Conservation (phyloP, 64 coral and sea anemone species). For the Montipora foliosa region DNA sequence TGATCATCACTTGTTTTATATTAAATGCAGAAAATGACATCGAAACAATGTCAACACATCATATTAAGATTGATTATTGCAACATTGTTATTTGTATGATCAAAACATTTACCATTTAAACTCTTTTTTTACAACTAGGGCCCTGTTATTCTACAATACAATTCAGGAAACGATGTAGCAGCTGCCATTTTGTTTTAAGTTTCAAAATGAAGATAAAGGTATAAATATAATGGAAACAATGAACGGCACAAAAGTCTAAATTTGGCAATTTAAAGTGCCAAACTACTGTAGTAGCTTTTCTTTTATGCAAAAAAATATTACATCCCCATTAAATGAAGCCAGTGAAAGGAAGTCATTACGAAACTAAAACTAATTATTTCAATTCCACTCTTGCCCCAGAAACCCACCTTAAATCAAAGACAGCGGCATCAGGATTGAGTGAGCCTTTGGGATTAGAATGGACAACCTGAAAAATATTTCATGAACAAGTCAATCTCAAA, state of each 20-base stretch:
- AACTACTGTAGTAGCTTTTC: not conserved
- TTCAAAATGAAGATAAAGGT: too few relatives aligned
- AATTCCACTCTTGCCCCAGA: not conserved
- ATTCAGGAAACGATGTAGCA: too few relatives aligned
- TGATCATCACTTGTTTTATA: too few relatives aligned
- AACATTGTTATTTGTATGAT: too few relatives aligned
- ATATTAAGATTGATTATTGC: too few relatives aligned
- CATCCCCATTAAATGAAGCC: not conserved
- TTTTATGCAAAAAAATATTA: not conserved
- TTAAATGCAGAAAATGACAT: too few relatives aligned
- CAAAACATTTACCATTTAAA: too few relatives aligned
- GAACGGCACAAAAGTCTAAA: not conserved
- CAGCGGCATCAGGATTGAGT: conserved; percentile 69
- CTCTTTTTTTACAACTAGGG: too few relatives aligned
- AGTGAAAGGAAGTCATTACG: not conserved
- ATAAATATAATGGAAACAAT: not conserved
- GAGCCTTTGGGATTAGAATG: conserved; percentile 25
- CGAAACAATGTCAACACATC: too few relatives aligned
- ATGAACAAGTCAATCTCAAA: not conserved
- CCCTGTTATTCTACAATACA: too few relatives aligned
- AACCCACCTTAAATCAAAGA: conserved; percentile 69
- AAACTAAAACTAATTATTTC: not conserved
- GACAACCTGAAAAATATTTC: conserved; percentile 50
- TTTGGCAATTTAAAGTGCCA: not conserved
- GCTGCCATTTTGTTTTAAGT: not conserved